A percentile compares a stretch with the other conserved stretches of the same genome.
Evolutionary conservation across 1,140 invertebrate genomes (phyloP).

Genomic region (Drosophila suzukii): DNA sequence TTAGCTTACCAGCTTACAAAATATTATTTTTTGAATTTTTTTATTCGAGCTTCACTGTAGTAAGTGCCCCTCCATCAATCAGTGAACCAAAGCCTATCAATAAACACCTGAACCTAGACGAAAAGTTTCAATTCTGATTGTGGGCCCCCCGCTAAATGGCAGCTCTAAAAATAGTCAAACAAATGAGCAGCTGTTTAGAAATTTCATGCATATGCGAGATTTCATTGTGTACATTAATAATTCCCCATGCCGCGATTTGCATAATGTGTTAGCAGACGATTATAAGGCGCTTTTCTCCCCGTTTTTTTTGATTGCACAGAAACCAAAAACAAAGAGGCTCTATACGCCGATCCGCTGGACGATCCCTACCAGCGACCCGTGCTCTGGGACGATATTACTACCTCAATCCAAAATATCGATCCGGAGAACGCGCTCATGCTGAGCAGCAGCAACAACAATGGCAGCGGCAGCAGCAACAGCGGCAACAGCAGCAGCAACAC

Average conservation of each 20-base stretch:
- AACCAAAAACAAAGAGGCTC: slow-evolving; percentile 84
- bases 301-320: slow-evolving; percentile 35
- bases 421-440: slow-evolving; percentile 95
- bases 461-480: slow-evolving; percentile 31
- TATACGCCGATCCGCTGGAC: slow-evolving; percentile 87
- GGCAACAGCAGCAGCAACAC: slow-evolving; percentile 40
- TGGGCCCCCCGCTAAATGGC: not conserved
- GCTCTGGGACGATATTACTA: slow-evolving; percentile 95
- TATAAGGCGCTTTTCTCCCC: slow-evolving; percentile 55
- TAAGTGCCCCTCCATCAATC: not conserved
- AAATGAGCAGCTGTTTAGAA: slow-evolving; percentile 65
- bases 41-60: not conserved
- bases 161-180: slow-evolving; percentile 61
- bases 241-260: slow-evolving; percentile 59
- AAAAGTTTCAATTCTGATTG: slow-evolving; percentile 2
- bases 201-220: slow-evolving; percentile 81
- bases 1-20: too few relatives aligned
- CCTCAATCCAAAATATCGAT: slow-evolving; percentile 94
- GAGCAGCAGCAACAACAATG: slow-evolving; percentile 77
- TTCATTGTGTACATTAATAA: slow-evolving; percentile 71
- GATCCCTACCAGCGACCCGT: slow-evolving; percentile 93
- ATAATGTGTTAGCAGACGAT: slow-evolving; percentile 65
- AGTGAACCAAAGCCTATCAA: not conserved
- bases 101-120: not conserved
- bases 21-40: too few relatives aligned